Percentiles rank a stretch among this genome's conserved stretches.
Evolutionary conservation across 2,888 invertebrate species (phyloP).

Genomic region (Drosophila incognita): DNA sequence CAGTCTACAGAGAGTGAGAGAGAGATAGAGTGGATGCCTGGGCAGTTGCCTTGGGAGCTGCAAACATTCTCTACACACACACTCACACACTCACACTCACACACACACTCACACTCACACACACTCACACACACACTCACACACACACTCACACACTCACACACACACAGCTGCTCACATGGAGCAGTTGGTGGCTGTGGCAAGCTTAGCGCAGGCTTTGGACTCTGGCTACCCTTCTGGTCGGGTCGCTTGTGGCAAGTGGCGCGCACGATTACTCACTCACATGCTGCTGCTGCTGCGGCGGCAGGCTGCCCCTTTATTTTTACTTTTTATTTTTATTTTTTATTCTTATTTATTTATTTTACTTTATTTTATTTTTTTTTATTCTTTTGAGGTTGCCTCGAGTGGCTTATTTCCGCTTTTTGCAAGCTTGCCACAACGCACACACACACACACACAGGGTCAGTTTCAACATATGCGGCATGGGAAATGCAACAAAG

Average conservation of each 20-base stretch:
- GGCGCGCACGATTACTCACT: constrained; percentile 72
- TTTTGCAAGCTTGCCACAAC: constrained; percentile 47
- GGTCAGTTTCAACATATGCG: constrained; percentile 57
- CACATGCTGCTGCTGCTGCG: constrained; percentile 7
- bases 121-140: not conserved
- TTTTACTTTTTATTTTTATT: not conserved
- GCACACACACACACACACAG: not conserved
- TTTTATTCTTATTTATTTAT: not conserved
- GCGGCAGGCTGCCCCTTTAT: not conserved
- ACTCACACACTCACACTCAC: not conserved
- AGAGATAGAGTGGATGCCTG: not conserved
- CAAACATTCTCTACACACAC: not conserved
- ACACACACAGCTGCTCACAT: not conserved
- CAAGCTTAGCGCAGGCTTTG: constrained; percentile 27
- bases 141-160: not conserved
- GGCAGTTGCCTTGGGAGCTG: constrained; percentile 1
- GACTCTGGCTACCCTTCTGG: constrained; percentile 28
- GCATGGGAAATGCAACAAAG: constrained; percentile 19
- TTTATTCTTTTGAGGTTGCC: constrained; percentile 66
- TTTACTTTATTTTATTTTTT: not conserved
- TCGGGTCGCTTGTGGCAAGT: constrained; percentile 55
- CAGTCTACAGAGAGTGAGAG: constrained; percentile 2
- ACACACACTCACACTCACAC: not conserved
- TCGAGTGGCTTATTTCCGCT: constrained; percentile 78
- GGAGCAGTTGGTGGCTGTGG: constrained; percentile 10